Base-by-base conservation (phyloP, 2,888 invertebrate species). In the Eledona agricola region DNA sequence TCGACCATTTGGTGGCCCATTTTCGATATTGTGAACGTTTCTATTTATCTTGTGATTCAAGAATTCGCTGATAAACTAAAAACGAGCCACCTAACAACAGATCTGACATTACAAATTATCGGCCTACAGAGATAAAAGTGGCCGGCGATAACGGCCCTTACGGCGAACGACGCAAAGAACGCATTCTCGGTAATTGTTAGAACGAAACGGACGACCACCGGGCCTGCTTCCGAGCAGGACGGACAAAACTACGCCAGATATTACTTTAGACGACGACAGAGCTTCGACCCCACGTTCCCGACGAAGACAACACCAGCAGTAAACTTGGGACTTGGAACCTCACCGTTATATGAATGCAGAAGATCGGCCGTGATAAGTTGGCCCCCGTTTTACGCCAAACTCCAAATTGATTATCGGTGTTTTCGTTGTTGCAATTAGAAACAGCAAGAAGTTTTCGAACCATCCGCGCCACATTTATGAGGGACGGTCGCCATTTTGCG, bases 101-200 rank as follows among this genome's bases (percentile, higher is more conserved):
- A 68, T 65, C 68, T 67, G 66, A 67, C 67, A 66, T 69, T 67
- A 71, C 70, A 70, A 71, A 69, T 70, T 70, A 69, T 69, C 64
- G 65, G 63, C 59, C 64, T 63, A 65, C 58, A 58, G 65, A 65
- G 65, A 69, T 66, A 67, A 64, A 59, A 46, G 55, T 35, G 37
- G 29, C 57, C 58, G 34, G 59, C 68, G 59, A 68, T 66, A 63
- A 57, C 47, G 43, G 58, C 45, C 62, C 63, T 62, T 66, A 67
- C 57, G 54, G 42, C 15, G 7, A 6, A 12, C 34, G 45, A 5
- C 19, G 15, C 31, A 42, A 17, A 37, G 45, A 19, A 16, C 28
- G 35, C 45, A 37, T 51, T 51, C 45, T 37, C 22, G 11, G 16
- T 29, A 45, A 46, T 52, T 45, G 58, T 34, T 31, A 31, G 52